Base-by-base conservation (phyloP, 2,888 invertebrate genomes). In the Ommatoiulus sabulosus region DNA sequence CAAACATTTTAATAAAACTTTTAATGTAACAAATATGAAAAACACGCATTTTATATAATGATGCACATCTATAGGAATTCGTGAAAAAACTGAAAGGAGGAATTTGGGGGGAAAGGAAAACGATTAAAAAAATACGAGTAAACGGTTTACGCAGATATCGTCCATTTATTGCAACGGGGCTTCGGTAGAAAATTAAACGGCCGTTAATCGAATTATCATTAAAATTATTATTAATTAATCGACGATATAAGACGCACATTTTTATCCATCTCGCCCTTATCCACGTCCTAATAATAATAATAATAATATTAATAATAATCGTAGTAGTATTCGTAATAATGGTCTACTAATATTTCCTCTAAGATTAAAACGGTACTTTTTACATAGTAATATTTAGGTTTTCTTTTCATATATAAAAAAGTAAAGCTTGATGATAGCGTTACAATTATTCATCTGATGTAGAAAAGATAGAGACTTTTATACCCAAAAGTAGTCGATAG, bases 401-500 rank as follows among this genome's bases (percentile, higher is more conserved):
- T 88, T 46, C 52, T 43, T 86, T 88, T 88, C 86, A 15, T 88
- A 24, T 88, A 88, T 86, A 88, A 88, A 88, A 85, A 88, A 86
- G 85, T 86, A 88, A 86, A 86, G 86, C 52, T 52, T 85, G 85
- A 85, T 85, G 48, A 84, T 88, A 44, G 86, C 88, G 20, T 88
- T 88, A 63, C 52, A 44, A 86, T 86, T 88, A 86, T 88, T 88
- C 48, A 86, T 88, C 88, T 88, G 88, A 86, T 80, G 88, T 88
- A 88, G 57, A 88, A 88, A 88, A 88, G 86, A 88, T 88, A 88
- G 43, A 87, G 46, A 86, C 86, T 86, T 86, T 88, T 85, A 88
- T 88, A 88, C 88, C 63, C 88, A 88, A 88, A 85, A 63, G 87
- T 86, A 89, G 46, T 89, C 52, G 46, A 88, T 89, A 85, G 72